Base-by-base conservation (phyloP, 1,140 invertebrate species). In the Medauroidea extradentata region DNA sequence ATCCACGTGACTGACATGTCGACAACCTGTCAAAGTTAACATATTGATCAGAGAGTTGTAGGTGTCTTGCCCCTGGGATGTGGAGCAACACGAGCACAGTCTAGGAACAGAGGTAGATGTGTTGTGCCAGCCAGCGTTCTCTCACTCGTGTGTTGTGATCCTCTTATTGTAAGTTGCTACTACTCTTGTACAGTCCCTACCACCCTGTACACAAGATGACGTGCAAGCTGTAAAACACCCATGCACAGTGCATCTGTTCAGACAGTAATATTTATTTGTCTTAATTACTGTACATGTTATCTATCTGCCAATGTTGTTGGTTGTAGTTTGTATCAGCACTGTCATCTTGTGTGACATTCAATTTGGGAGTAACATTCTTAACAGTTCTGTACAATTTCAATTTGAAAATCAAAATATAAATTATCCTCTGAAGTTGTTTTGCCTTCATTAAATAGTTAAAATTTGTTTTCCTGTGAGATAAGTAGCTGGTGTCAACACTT, bases 131-230 rank as follows among this genome's bases (percentile, higher is more conserved):
- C 34, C 19, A 39, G 13, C 27, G 34, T 53, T 1, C 34, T 24
- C 53, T 55, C 53, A 55, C 53, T 55, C 53, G 25, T 55, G 42
- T 55, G 53, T 55, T 44, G 53, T 55, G 53, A 27, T 43, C 53
- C 51, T 41, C 24, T 41, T 39, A n/a, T n/a, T n/a, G n/a, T n/a
- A n/a, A n/a, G n/a, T n/a, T n/a, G n/a, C n/a, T 2, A 13, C 44
- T 14, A 23, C 24, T 11, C 43, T 7, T 21, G 25, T 3, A 19
- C 18, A 48, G 18, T 48, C 14, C 25, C 23, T 23, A 48, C 3
- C 25, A 23, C 44, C 25, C 9, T 48, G 1, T 48, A n/a, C 18
- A 23, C 21, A 23, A 48, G 25, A 48, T 48, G 25, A 48, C n/a
- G 21, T 48, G 23, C 23, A 14, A 21, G 25, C 44, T 48, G 18